Percentiles rank a stretch among this genome's conserved stretches.
Conservation (phyloP, 2,113 vertebrate species). For the Alethe diademata region DNA sequence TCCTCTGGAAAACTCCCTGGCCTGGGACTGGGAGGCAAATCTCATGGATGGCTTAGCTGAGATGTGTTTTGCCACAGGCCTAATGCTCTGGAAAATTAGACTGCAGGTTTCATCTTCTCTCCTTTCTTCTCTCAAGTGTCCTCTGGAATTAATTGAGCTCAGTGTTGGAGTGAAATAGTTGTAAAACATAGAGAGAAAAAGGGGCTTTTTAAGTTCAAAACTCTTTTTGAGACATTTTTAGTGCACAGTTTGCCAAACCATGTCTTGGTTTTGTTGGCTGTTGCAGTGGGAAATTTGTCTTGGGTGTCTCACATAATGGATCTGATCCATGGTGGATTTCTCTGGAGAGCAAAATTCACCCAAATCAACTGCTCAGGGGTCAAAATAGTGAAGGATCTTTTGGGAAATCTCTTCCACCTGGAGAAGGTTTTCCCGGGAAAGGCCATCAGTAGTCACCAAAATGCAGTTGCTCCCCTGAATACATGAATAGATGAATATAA, state of each 20-base stretch:
- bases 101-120: background rate
- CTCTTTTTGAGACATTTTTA: background rate
- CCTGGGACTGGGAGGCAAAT: background rate
- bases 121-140: background rate
- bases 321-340: background rate
- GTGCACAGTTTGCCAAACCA: background rate
- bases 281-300: background rate
- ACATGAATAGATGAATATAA: background rate
- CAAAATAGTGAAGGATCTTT: background rate
- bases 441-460: background rate
- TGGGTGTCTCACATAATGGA: accelerated
- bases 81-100: background rate
- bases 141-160: background rate
- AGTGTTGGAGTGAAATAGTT: background rate
- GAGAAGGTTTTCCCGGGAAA: background rate
- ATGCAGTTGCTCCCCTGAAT: background rate
- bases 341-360: background rate
- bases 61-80: background rate
- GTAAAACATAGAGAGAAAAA: background rate
- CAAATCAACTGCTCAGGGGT: accelerated
- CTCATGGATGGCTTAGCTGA: background rate
- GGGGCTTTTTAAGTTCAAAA: background rate
- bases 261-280: accelerated
- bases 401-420: background rate
- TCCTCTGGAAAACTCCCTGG: background rate